phyloP scores from a whole-genome alignment of 2,113 vertebrate genomes.

The Oryzias curvinotus region DNA sequence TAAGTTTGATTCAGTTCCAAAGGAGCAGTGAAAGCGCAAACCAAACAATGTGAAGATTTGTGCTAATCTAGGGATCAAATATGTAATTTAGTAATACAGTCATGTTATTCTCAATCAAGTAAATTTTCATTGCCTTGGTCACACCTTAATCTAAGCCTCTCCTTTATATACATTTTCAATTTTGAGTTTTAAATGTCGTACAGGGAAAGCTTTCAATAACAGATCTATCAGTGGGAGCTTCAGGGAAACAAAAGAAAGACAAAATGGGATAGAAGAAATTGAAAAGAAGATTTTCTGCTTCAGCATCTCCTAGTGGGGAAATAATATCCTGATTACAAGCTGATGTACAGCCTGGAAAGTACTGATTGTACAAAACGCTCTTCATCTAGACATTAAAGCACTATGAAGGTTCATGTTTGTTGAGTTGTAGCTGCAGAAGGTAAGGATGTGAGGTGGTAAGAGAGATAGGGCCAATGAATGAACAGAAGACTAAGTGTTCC shows the following conservation, averaged over 20 bases:
- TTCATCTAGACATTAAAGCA: constrained; percentile 66
- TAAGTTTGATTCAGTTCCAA: too few relatives aligned
- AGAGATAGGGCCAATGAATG: constrained; percentile 29
- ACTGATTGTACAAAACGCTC: constrained; percentile 60
- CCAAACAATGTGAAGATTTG: too few relatives aligned
- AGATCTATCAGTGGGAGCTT: constrained; percentile 19
- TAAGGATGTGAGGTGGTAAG: constrained; percentile 31
- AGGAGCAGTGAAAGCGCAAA: too few relatives aligned
- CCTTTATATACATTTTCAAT: too few relatives aligned
- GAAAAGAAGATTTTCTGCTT: constrained; percentile 8
- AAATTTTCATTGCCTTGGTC: not conserved
- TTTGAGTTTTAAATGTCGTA: constrained; percentile 1
- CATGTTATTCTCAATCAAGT: constrained; percentile 8
- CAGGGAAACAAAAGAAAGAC: not conserved
- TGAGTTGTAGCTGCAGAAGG: constrained; percentile 19
- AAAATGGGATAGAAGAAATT: not conserved
- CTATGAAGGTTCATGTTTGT: constrained; percentile 52
- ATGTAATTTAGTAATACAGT: too few relatives aligned
- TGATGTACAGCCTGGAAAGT: constrained; percentile 58
- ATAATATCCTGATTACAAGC: constrained; percentile 65
- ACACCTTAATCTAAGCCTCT: not conserved
- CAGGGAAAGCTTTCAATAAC: constrained; percentile 27
- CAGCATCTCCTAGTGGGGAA: constrained; percentile 20
- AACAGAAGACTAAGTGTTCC: constrained; percentile 48
- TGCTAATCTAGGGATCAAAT: too few relatives aligned